Percentiles rank a stretch among this genome's conserved stretches.
Evolutionary conservation across 64 coral and sea anemone genomes (phyloP).

Genomic region (Porites australiensis): DNA sequence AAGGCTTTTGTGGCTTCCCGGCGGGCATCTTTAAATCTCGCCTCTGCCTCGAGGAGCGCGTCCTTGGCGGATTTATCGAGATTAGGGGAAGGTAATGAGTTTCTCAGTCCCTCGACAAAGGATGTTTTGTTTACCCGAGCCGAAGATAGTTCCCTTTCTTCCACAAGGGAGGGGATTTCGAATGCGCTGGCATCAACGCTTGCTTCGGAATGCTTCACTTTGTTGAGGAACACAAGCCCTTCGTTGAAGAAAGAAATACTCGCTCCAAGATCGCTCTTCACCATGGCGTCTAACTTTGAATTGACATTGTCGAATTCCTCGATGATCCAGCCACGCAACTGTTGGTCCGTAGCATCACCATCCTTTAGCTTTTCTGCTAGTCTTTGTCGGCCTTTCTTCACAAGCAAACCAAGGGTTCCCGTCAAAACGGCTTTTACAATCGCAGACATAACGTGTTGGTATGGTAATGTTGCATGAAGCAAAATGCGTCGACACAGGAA

Average conservation of each 20-base stretch:
- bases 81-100: background rate
- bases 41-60: no score
- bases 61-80: background rate
- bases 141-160: background rate
- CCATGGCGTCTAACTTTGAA: conserved; percentile 48
- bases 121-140: background rate
- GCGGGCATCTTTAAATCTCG: conserved; percentile 3
- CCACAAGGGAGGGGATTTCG: background rate
- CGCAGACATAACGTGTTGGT: background rate
- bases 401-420: conserved; percentile 14
- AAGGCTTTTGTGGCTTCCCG: background rate
- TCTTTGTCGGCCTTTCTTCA: conserved; percentile 11
- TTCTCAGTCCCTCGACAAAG: background rate
- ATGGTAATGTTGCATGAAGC: no score
- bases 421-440: conserved; percentile 7
- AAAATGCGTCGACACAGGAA: no score
- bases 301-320: conserved; percentile 60
- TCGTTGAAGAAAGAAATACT: conserved; percentile 45
- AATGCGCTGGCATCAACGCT: background rate
- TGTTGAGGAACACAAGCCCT: no score
- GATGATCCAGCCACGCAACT: background rate
- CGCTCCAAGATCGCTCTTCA: conserved; percentile 38
- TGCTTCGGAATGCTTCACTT: background rate
- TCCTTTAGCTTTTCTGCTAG: background rate
- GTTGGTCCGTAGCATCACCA: conserved; percentile 36